Base-by-base conservation (phyloP, 2,888 invertebrate species). In the Ctena decussata region DNA sequence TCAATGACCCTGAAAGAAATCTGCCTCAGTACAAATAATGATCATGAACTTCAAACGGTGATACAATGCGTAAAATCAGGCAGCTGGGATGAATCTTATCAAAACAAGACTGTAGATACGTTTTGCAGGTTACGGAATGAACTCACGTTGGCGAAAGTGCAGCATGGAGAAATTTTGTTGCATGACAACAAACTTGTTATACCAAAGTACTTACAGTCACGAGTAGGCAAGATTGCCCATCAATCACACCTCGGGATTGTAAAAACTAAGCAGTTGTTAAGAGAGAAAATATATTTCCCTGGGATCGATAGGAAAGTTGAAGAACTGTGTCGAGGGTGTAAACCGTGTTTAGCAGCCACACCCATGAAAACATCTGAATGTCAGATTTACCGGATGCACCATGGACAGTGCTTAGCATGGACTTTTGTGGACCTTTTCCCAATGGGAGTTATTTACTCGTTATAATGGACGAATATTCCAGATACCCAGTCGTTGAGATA, bases 231-330 rank as follows among this genome's bases (percentile, higher is more conserved):
- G 2, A 70, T 85, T 32, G 85, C 85, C 6, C 82, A 71, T 49
- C 71, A 71, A 27, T 75, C 71, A 32, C 85, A 82, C 49, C 85
- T 78, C 32, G 76, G 85, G 5, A 78, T 85, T 46, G 81, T 84
- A 8, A 84, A 84, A 60, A 77, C 80, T 21, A 85, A 80, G 44
- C 77, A 80, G 32, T 53, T 80, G 8, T 77, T 84, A 12, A 57
- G 90, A 44, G 89, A 87, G 53, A 92, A 91, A 32, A 89, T 92
- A 12, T 93, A 89, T 90, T 93, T 91, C 57, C 88, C 90, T 27
- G 79, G 83, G 11, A 88, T 91, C 5, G 89, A 92, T 77, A 57
- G 74, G 46, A 46, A 85, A 57, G 90, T 89, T 12, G 90, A 91
- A 73, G 73, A 78, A 53, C 21, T 53, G 53, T 53, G 53, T n/a